Conservation (phyloP, 2,888 invertebrate species). For the Nephrotoma flavescens region DNA sequence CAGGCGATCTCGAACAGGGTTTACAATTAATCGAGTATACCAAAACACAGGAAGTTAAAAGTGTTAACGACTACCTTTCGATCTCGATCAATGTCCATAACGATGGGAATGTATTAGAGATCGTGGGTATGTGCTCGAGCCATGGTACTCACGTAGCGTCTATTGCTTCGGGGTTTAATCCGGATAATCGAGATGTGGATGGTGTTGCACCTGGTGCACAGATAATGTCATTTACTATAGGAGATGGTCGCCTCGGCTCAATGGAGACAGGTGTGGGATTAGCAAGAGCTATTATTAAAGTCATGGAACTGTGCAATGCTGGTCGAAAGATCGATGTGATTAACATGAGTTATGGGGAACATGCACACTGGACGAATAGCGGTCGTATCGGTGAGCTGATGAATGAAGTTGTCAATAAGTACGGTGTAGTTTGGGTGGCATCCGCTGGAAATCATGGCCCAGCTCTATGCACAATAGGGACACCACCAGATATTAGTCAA, state of each 20-base stretch:
- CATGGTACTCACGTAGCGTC: constrained; percentile 98
- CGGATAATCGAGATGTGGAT: constrained; percentile 70
- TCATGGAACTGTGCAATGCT: constrained; percentile 54
- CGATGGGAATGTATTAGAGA: constrained; percentile 77
- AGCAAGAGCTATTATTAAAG: constrained; percentile 77
- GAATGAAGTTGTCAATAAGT: constrained; percentile 77
- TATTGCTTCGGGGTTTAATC: constrained; percentile 81
- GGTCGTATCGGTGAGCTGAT: constrained; percentile 79
- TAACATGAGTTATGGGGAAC: constrained; percentile 98
- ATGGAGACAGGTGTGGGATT: constrained; percentile 97
- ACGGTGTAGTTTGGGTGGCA: constrained; percentile 83
- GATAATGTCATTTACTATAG: constrained; percentile 81
- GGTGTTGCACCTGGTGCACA: constrained; percentile 96
- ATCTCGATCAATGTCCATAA: constrained; percentile 84
- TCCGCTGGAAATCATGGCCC: constrained; percentile 80
- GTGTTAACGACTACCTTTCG: constrained; percentile 67
- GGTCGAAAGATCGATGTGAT: constrained; percentile 64
- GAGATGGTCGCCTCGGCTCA: constrained; percentile 79
- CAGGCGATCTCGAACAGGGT: constrained; percentile 65
- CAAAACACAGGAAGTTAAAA: constrained; percentile 65
- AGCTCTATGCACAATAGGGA: constrained; percentile 74
- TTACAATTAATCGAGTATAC: constrained; percentile 68
- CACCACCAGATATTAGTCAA: constrained; percentile 71
- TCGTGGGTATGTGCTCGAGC: constrained; percentile 85
- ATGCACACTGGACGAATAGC: constrained; percentile 76